These are phyloP conservation scores for Fulica atra DNA, from an alignment of 2,113 vertebrate species.

Conservation along the genomic window DNA sequence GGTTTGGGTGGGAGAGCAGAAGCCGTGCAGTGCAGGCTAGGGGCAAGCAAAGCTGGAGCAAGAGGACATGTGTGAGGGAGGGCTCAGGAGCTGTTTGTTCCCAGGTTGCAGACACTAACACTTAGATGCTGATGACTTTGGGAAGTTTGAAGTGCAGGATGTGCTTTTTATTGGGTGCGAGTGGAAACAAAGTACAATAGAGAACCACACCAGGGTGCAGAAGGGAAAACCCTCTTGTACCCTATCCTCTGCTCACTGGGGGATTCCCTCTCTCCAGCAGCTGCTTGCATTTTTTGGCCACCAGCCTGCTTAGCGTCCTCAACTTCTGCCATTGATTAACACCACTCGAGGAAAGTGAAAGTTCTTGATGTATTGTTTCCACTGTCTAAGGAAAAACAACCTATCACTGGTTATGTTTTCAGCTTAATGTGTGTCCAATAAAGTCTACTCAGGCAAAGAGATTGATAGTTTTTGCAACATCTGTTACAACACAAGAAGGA, in stretches of 20 bases:
- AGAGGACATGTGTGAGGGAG: background rate
- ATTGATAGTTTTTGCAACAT: background rate
- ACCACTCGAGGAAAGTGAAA: conserved; percentile 44
- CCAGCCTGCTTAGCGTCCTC: conserved; percentile 19
- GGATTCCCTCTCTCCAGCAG: conserved; percentile 68
- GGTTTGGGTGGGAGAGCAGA: background rate
- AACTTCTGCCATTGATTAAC: conserved; percentile 60
- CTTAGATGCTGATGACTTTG: conserved; percentile 22
- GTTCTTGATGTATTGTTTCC: conserved; percentile 39
- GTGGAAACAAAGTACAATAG: background rate
- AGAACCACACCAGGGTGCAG: background rate
- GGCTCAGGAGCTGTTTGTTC: background rate
- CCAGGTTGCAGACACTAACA: background rate
- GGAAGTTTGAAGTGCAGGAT: background rate
- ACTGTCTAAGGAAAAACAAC: conserved; percentile 16
- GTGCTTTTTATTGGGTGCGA: background rate
- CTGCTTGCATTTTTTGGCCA: conserved; percentile 57
- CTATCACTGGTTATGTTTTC: background rate
- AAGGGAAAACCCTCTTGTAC: background rate
- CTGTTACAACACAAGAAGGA: background rate
- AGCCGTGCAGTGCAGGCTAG: background rate
- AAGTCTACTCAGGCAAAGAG: background rate
- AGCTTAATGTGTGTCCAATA: background rate
- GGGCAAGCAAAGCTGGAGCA: background rate
- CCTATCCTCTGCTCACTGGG: background rate